Base-by-base conservation (phyloP, 2,888 invertebrate genomes). In the Eucera pruinosa region DNA sequence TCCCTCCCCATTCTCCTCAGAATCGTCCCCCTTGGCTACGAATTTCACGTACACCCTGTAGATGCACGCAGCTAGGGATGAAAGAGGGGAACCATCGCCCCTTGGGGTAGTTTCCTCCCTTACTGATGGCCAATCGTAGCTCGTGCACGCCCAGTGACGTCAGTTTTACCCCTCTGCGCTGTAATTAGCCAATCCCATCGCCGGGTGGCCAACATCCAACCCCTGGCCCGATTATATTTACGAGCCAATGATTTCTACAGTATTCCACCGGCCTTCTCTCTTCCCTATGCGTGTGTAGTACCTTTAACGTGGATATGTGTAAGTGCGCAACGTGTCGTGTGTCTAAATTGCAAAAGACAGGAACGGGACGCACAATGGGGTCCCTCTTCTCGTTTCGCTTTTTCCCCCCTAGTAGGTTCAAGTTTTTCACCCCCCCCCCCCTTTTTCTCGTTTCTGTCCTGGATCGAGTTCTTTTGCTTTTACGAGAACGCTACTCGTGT, bases 171-270 rank as follows among this genome's bases (percentile, higher is more conserved):
- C 83, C 86, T 74, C 65, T 52, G 70, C 48, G 52, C 18, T 39
- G 67, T 89, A 90, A 91, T 91, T 90, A 90, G 90, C 91, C 91
- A 91, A 91, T 91, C 86, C 87, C 84, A 83, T 86, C 72, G 82
- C 78, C 30, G 61, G 60, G n/a, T 70, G 72, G 60, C 55, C 73
- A 15, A 27, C 58, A 67, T 41, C 47, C 78, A 72, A 81, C 78
- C 83, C 71, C 75, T 39, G n/a, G 69, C 18, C 23, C 79, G 66
- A 83, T 68, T 74, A 62, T 58, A 52, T 76, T 86, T 64, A 68
- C 82, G 81, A 86, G 83, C 89, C 89, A 89, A 90, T 90, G 88
- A 89, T 86, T 75, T 78, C 76, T 50, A 68, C 61, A 54, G 58
- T 62, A 45, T 68, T 36, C 58, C 30, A 33, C 33, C 39, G 70